phyloP scores from a whole-genome alignment of 2,113 vertebrate species.

The Pelecanoides urinatrix region DNA sequence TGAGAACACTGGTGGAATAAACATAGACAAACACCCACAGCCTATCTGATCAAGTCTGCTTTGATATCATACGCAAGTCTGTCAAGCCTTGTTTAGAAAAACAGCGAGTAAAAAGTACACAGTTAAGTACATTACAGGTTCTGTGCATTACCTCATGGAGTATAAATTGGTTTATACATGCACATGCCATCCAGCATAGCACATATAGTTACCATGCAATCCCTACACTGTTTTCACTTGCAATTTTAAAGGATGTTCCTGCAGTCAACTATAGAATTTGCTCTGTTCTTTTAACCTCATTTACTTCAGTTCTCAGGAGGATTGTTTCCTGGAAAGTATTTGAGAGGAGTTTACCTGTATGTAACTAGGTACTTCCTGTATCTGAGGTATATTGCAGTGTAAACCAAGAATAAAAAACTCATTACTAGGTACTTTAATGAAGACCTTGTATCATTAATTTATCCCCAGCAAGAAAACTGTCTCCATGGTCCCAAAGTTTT shows the following conservation, averaged over 20 bases:
- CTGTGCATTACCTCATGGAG: neutral
- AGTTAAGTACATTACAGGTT: neutral
- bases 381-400: neutral
- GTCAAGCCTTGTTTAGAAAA: neutral
- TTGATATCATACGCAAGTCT: neutral
- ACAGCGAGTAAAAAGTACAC: neutral
- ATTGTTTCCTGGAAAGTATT: neutral
- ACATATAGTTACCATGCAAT: neutral
- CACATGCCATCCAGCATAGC: neutral
- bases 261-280: neutral
- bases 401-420: neutral
- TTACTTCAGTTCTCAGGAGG: neutral
- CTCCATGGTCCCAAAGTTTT: neutral
- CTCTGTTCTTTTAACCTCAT: neutral
- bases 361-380: neutral
- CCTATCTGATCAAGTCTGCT: neutral
- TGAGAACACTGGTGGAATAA: neutral
- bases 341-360: neutral
- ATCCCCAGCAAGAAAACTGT: neutral
- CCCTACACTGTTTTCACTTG: neutral
- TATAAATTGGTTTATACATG: neutral
- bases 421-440: neutral
- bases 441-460: neutral
- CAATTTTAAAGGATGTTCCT: neutral
- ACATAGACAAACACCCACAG: neutral